phyloP scores from a whole-genome alignment of 2,888 invertebrate genomes.

The Nephrocerus scutellatus region DNA sequence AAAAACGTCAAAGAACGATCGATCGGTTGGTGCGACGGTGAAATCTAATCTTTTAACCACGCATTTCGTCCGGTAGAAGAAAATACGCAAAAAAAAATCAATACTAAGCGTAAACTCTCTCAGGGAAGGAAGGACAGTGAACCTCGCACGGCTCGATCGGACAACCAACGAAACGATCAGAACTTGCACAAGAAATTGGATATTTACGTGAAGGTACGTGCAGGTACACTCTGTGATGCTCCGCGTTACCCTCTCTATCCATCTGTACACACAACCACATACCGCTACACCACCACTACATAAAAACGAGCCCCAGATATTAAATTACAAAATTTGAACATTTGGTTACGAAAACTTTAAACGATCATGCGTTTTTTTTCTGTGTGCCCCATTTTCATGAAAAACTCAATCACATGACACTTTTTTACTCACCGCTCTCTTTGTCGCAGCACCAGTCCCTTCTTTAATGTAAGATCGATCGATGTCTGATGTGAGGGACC shows the following conservation, averaged over 20 bases:
- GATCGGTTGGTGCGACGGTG: constrained; percentile 4
- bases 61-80: constrained; percentile 22
- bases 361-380: background rate
- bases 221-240: background rate
- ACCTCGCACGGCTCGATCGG: constrained; percentile 26
- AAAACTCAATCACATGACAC: too few species aligned
- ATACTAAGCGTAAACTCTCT: background rate
- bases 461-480: too few species aligned
- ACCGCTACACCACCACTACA: too few species aligned
- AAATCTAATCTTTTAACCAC: constrained; percentile 25
- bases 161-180: constrained; percentile 24
- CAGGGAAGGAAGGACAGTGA: constrained; percentile 21
- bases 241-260: too few species aligned
- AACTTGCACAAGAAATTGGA: constrained; percentile 6
- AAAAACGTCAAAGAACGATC: background rate
- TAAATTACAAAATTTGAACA: constrained; percentile 5
- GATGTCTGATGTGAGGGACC: too few species aligned
- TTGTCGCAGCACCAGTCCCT: too few species aligned
- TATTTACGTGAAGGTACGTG: constrained; percentile 7
- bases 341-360: background rate
- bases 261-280: too few species aligned
- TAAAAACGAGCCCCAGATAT: background rate
- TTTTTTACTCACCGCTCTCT: too few species aligned
- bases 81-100: background rate
- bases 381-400: too few species aligned